phyloP scores from a whole-genome alignment of 2,113 vertebrate genomes.

The Anguilla rostrata region DNA sequence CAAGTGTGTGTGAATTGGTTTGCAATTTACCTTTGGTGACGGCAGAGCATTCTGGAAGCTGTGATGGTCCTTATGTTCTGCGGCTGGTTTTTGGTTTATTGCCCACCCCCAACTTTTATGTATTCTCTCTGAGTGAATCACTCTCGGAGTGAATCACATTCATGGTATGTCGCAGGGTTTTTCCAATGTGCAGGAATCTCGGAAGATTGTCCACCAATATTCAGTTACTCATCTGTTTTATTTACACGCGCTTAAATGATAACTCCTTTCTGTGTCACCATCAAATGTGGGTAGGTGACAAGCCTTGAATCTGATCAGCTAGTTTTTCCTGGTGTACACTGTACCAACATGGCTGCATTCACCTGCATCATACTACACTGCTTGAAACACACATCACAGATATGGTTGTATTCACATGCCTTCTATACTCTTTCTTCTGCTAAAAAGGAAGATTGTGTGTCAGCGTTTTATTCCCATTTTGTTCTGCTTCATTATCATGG shows the following conservation, averaged over 20 bases:
- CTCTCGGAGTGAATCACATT: neutral
- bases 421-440: no score
- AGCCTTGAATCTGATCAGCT: neutral
- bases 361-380: neutral
- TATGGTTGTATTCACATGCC: no score
- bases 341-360: neutral
- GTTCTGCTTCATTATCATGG: neutral
- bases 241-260: neutral
- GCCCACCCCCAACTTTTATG: neutral
- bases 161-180: neutral
- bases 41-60: neutral
- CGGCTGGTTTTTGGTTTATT: neutral
- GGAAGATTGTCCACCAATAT: conserved; percentile 1
- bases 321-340: neutral
- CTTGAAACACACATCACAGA: neutral
- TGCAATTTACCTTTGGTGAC: neutral
- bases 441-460: no score
- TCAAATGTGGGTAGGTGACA: neutral
- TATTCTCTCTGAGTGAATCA: neutral
- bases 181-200: neutral
- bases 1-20: neutral
- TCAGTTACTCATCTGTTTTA: neutral
- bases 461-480: neutral
- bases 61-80: neutral
- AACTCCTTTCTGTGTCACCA: neutral